Evolutionary conservation across 2,113 vertebrate species (phyloP).

Genomic region (Benitochromis conjunctus): DNA sequence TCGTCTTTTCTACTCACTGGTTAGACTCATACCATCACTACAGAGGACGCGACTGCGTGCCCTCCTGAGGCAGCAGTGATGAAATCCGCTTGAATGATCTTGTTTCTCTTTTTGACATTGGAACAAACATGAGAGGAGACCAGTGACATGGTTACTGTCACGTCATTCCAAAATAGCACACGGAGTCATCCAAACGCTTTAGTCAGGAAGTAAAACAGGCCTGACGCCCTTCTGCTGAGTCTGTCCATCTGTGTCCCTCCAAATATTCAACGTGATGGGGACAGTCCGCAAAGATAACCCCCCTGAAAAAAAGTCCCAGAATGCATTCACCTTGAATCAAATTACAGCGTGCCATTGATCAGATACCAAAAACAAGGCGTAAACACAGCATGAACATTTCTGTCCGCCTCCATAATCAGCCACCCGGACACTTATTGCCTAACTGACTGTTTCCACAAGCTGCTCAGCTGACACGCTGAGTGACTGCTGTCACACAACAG

Average conservation of each 20-base stretch:
- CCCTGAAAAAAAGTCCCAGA: background rate
- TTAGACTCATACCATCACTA: background rate
- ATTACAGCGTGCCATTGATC: background rate
- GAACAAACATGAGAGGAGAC: slow-evolving; percentile 30
- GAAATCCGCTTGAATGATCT: slow-evolving; percentile 4
- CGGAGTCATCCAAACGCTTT: background rate
- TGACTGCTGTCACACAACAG: background rate
- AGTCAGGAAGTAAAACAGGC: background rate
- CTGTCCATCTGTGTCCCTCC: background rate
- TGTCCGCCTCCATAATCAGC: background rate
- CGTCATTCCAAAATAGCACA: slow-evolving; percentile 22
- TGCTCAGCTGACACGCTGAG: slow-evolving; percentile 3
- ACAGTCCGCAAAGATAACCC: background rate
- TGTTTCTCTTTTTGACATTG: slow-evolving; percentile 43
- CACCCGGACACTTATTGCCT: slow-evolving; percentile 1
- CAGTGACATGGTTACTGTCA: background rate
- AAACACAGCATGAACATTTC: slow-evolving; percentile 23
- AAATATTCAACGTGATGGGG: background rate
- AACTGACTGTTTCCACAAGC: background rate
- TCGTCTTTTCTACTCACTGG: background rate
- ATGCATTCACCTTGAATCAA: slow-evolving; percentile 12
- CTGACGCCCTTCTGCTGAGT: background rate
- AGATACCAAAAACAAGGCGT: slow-evolving; percentile 27
- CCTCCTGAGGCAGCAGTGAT: slow-evolving; percentile 5
- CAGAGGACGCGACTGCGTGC: background rate